Evolutionary conservation across 2,888 invertebrate species (phyloP).

Genomic region (Oscheius sp.): DNA sequence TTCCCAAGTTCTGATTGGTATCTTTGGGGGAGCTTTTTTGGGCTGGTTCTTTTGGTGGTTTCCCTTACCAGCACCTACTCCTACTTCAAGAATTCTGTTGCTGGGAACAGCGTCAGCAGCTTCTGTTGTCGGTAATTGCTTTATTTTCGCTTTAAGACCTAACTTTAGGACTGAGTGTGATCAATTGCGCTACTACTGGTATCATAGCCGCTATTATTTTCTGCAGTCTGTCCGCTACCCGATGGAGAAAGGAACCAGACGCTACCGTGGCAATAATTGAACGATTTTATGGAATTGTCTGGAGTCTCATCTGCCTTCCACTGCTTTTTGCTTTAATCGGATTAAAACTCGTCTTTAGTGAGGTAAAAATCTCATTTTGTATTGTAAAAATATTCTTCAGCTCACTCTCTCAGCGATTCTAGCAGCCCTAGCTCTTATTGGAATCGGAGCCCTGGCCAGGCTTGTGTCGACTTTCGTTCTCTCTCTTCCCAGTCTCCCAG

Average conservation of each 20-base stretch:
- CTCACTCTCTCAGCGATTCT: constrained; percentile 45
- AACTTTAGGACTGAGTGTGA: constrained; percentile 7
- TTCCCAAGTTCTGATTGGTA: constrained; percentile 27
- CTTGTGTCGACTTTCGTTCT: constrained; percentile 49
- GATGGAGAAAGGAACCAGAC: constrained; percentile 59
- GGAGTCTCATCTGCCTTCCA: constrained; percentile 61
- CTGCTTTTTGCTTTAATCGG: constrained; percentile 62
- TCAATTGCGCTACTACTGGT: constrained; percentile 51
- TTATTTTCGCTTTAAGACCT: neutral
- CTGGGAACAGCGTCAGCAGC: constrained; percentile 26
- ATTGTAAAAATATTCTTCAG: constrained; percentile 37
- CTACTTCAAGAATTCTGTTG: constrained; percentile 6
- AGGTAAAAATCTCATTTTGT: constrained; percentile 15
- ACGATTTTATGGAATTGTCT: constrained; percentile 48
- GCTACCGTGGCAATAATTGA: constrained; percentile 38
- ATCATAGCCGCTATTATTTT: constrained; percentile 59
- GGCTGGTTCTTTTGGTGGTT: constrained; percentile 34
- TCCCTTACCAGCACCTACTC: constrained; percentile 9
- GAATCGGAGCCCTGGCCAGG: constrained; percentile 52
- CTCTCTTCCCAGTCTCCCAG: constrained; percentile 27
- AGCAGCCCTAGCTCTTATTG: constrained; percentile 48
- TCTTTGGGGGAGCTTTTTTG: constrained; percentile 24
- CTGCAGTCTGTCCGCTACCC: constrained; percentile 53
- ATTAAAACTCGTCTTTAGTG: constrained; percentile 50
- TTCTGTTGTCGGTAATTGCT: constrained; percentile 9